Conservation (phyloP, 1,140 invertebrate genomes). For the Riptortus pedestris region DNA sequence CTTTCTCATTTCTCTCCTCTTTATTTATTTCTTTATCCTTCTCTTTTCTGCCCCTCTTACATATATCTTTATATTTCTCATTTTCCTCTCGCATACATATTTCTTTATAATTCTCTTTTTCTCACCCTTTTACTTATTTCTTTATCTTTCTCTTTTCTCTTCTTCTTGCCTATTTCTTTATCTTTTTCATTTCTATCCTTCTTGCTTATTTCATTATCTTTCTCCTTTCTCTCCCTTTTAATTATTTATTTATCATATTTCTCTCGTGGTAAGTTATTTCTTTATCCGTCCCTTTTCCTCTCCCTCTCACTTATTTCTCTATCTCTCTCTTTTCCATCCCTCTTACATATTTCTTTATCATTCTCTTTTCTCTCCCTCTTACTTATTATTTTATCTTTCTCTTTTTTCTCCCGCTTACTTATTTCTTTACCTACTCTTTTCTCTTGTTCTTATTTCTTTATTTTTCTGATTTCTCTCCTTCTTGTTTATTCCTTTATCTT, state of each 20-base stretch:
- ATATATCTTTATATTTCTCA: background rate
- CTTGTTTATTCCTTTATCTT: background rate
- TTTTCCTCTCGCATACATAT: background rate
- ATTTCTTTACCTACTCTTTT: background rate
- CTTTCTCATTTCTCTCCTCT: background rate
- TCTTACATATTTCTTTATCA: background rate
- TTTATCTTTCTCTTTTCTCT: background rate
- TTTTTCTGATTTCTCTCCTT: background rate
- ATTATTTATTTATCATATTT: background rate
- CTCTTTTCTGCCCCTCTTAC: background rate
- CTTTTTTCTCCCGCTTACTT: slow-evolving; percentile 13
- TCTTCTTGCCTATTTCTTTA: background rate
- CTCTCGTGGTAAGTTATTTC: background rate
- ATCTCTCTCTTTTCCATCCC: background rate
- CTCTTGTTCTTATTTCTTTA: background rate
- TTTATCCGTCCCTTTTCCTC: background rate
- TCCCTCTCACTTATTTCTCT: background rate
- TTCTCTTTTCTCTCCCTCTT: background rate
- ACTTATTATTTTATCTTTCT: background rate
- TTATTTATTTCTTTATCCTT: background rate
- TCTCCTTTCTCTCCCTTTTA: background rate
- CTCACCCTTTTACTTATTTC: background rate
- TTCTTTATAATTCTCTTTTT: background rate
- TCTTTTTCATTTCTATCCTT: background rate
- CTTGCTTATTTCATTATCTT: background rate